A percentile compares a stretch with the other conserved stretches of the same genome.
Conservation (phyloP, 1,140 invertebrate species). For the Idris sp. region DNA sequence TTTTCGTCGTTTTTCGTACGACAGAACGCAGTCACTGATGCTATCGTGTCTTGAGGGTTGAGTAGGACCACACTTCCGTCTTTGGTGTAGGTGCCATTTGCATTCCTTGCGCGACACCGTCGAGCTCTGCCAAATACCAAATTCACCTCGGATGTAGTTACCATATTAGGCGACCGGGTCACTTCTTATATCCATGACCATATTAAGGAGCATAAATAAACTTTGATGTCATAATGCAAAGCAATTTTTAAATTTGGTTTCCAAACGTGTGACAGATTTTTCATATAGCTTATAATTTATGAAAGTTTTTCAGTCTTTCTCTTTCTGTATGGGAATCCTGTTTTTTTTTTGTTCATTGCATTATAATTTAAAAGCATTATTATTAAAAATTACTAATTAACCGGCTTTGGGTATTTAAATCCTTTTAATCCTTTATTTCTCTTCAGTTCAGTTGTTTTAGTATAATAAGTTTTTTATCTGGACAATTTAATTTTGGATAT, state of each 20-base stretch:
- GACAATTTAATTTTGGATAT: too few relatives aligned
- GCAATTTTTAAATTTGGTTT: constrained; percentile 1
- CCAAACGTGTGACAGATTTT: too few relatives aligned
- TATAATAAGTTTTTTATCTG: too few relatives aligned
- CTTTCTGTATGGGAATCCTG: too few relatives aligned
- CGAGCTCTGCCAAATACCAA: constrained; percentile 54
- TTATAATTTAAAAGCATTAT: too few relatives aligned
- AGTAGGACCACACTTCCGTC: constrained; percentile 39
- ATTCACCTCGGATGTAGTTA: constrained; percentile 43
- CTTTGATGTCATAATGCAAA: constrained; percentile 7
- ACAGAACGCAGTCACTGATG: constrained; percentile 45
- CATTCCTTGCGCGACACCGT: constrained; percentile 38
- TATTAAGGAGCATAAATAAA: constrained; percentile 37
- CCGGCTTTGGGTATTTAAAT: too few relatives aligned
- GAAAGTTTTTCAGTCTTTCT: too few relatives aligned
- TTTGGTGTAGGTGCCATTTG: constrained; percentile 51
- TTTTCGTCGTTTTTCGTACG: constrained; percentile 24
- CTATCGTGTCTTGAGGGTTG: constrained; percentile 36
- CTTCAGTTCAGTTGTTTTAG: too few relatives aligned
- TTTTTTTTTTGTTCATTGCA: too few relatives aligned
- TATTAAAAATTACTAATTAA: too few relatives aligned
- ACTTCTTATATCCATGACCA: constrained; percentile 29
- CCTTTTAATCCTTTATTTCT: too few relatives aligned
- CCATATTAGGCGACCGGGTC: constrained; percentile 44
- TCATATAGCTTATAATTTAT: too few relatives aligned